Evolutionary conservation across 2,113 vertebrate genomes (phyloP).

Genomic region (Australoheros scitulus): DNA sequence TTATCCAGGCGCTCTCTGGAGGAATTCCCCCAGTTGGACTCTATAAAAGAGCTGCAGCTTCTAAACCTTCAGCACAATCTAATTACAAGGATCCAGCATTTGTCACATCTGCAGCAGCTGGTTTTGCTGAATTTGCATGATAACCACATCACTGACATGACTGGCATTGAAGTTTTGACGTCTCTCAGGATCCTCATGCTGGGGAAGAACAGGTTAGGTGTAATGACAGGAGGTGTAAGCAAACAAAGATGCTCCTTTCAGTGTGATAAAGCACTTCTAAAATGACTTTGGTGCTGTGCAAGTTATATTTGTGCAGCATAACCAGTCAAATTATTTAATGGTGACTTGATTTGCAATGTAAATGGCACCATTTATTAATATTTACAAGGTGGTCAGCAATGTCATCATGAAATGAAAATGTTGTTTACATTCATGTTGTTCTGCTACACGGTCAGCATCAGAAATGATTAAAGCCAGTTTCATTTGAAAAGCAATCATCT

Average conservation of each 20-base stretch:
- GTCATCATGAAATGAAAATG: background rate
- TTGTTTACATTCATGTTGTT: background rate
- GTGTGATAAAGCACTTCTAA: background rate
- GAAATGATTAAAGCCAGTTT: background rate
- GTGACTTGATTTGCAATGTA: background rate
- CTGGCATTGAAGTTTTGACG: constrained; percentile 85
- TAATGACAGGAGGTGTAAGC: background rate
- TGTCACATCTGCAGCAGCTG: constrained; percentile 88
- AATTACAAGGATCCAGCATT: constrained; percentile 88
- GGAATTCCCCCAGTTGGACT: constrained; percentile 86
- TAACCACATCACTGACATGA: constrained; percentile 92
- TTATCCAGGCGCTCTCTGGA: constrained; percentile 84
- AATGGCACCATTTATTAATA: background rate
- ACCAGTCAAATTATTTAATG: background rate
- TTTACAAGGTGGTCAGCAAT: background rate
- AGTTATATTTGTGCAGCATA: background rate
- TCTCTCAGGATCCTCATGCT: constrained; percentile 89
- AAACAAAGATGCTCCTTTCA: background rate
- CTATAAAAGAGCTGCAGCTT: constrained; percentile 85
- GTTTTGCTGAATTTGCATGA: constrained; percentile 92
- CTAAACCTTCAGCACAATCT: constrained; percentile 94
- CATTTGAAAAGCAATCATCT: background rate
- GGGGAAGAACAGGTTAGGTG: constrained; percentile 91
- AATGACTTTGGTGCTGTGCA: background rate
- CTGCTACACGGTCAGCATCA: background rate